These are phyloP conservation scores for Radopholus similis DNA, from an alignment of 1,140 invertebrate species.

Conservation along the genomic window DNA sequence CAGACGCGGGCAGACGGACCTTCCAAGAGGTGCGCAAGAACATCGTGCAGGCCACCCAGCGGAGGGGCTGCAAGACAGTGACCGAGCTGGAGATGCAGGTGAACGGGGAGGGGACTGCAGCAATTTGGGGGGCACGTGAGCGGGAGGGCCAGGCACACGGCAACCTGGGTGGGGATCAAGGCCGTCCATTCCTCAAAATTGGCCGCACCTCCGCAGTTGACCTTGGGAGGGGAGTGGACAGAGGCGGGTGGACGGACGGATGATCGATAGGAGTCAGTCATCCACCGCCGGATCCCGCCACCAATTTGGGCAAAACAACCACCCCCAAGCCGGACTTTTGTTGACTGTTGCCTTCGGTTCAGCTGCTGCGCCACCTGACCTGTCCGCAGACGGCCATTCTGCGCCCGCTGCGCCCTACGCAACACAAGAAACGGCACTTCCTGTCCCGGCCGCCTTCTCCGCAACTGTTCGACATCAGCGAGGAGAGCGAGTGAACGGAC, in stretches of 20 bases:
- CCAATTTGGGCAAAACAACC: too few relatives aligned
- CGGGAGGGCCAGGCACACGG: too few relatives aligned
- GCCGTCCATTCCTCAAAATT: too few relatives aligned
- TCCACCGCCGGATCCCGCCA: too few relatives aligned
- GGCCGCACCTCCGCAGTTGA: too few relatives aligned
- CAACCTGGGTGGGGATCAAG: too few relatives aligned
- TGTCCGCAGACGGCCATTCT: conserved; percentile 46
- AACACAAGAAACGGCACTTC: conserved; percentile 42
- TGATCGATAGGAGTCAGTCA: not conserved
- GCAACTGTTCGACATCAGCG: conserved; percentile 48
- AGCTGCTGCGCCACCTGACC: conserved; percentile 48
- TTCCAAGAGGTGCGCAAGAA: conserved; percentile 43
- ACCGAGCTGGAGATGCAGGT: conserved; percentile 49
- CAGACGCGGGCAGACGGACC: conserved; percentile 20
- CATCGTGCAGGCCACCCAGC: conserved; percentile 25
- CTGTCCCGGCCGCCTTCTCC: conserved; percentile 46
- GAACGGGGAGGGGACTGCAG: not conserved
- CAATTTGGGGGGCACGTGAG: not conserved
- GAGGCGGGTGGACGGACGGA: not conserved
- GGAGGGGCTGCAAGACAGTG: conserved; percentile 30
- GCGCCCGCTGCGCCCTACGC: conserved; percentile 20
- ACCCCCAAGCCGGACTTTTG: too few relatives aligned
- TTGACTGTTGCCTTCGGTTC: conserved; percentile 27
- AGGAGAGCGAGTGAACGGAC: conserved; percentile 38
- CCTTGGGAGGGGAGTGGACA: not conserved